Evolutionary conservation across 2,797 vertebrate species (phyloP), one percentile per base, ranked within the genome.

Genomic region (Chaetophractus vellerosus): DNA sequence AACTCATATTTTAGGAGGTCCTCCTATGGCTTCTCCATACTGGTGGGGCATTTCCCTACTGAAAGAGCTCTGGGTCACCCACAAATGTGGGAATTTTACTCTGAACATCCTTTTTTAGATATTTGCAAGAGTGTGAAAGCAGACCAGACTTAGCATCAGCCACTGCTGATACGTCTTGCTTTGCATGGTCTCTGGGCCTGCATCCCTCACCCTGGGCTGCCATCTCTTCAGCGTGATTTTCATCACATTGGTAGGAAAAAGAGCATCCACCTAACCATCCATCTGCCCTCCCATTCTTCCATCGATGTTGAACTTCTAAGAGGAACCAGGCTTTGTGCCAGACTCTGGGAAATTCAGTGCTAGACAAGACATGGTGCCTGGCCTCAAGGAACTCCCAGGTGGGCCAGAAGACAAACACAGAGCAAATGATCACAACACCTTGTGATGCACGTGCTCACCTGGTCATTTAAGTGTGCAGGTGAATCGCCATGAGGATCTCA

Each of bases 61-160:
- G 3, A 86, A 59, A 90, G 33, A 86, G 63, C 74, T 78, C 61
- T 41, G 63, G 50, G 64, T 52, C 85, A 93, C 63, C n/a, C 26
- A 33, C 55, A 84, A 59, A 87, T 2, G 9, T 15, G 55, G 4
- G 21, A 57, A 55, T 57, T 90, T 90, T 64, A 26, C 71, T 74
- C 52, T 8, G n/a, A 94, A 66, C 31, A 84, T 94, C 76, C 61
- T 76, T 80, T 84, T 79, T 45, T 38, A 93, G 69, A 64, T 88
- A 84, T 88, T 75, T 90, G 31, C n/a, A 75, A 69, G 75, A 72
- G 79, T 11, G 41, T 71, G 19, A 83, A 90, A 57, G 38, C 10
- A 33, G 79, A 9, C n/a, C 50, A 50, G 33, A 66, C 2, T 55
- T 55, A 50, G 23, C 28, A n/a, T 28, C n/a, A 41, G 5, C n/a